Evolutionary conservation across 23 tunicate genomes (phyloP), one percentile per base, ranked within the genome.

Genomic region (Botrylloides violaceus): DNA sequence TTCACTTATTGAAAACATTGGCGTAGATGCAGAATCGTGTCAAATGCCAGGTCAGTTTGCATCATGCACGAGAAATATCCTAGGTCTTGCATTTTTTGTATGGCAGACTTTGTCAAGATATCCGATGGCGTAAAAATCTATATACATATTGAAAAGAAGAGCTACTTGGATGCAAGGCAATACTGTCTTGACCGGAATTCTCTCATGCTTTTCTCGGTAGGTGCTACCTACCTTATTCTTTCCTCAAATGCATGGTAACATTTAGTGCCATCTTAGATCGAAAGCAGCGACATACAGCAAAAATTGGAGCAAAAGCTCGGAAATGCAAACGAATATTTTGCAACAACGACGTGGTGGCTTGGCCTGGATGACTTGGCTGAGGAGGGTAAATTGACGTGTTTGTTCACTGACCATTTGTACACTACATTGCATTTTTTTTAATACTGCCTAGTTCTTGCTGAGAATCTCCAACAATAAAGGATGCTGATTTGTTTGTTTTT

Each of bases 11-110:
- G 58, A 38, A 24, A 32, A 68, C 37, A 9, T 32, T 38, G 74
- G 74, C 18, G 25, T 68, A 35, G 74, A 68, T 23, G 74, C 74
- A 4, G 74, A 68, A 68, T 1, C 74, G 0, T 68, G 74, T 26
- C 37, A 68, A 25, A 28, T 1, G n/a, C 58, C 74, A 37, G 26
- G 74, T 68, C 36, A 19, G 29, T 3, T 21, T n/a, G n/a, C n/a
- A n/a, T n/a, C n/a, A n/a, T n/a, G n/a, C n/a, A n/a, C n/a, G n/a
- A 12, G 55, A 47, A 47, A 12, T 47, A 18, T 12, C 55, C 18
- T 47, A 12, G 55, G 12, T 47, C 18, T 47, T 47, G 55, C 9
- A 23, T 59, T 22, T 5, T 59, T 59, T 22, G 23, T 59, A 7
- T 59, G 7, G 6, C 47, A 68, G 74, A 2, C 12, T 68, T 68